Evolutionary conservation across 2,113 vertebrate species (phyloP).

Genomic region (Anolis sagrei): DNA sequence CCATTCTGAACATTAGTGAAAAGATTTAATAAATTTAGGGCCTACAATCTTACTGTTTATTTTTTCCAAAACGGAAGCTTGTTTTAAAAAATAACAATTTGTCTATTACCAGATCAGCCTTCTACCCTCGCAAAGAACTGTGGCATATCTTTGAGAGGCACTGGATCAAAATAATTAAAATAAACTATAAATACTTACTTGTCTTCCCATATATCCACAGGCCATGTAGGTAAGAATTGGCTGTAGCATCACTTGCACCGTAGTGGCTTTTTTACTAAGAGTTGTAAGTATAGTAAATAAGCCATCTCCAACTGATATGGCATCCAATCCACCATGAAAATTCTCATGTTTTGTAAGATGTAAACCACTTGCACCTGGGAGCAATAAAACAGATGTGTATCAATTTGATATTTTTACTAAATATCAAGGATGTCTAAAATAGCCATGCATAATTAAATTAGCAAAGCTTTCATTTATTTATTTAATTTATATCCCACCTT

Average conservation of each 20-base stretch:
- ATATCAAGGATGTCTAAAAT: neutral
- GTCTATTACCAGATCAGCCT: neutral
- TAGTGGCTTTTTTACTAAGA: slow-evolving; percentile 95
- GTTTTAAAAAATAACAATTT: neutral
- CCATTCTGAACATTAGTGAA: no score
- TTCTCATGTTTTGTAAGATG: slow-evolving; percentile 99
- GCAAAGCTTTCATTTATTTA: no score
- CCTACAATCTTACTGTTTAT: neutral
- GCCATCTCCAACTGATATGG: slow-evolving; percentile 97
- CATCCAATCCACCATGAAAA: slow-evolving; percentile 96
- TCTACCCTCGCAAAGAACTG: neutral
- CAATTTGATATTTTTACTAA: slow-evolving; percentile 22
- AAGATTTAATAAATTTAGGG: no score
- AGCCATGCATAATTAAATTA: neutral
- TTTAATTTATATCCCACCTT: no score
- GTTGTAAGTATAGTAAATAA: slow-evolving; percentile 98
- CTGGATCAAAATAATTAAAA: neutral
- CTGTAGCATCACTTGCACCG: slow-evolving; percentile 97
- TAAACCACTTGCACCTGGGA: slow-evolving; percentile 93
- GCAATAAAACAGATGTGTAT: slow-evolving; percentile 44
- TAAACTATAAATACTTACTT: slow-evolving; percentile 77
- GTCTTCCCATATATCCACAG: slow-evolving; percentile 98
- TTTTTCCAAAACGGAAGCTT: neutral
- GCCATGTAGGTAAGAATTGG: slow-evolving; percentile 99
- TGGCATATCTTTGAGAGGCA: neutral